Percentiles rank a stretch among this genome's conserved stretches.
These are phyloP conservation scores for Vespertilio murinus DNA, from an alignment of 2,797 vertebrate species.

Conservation along the genomic window DNA sequence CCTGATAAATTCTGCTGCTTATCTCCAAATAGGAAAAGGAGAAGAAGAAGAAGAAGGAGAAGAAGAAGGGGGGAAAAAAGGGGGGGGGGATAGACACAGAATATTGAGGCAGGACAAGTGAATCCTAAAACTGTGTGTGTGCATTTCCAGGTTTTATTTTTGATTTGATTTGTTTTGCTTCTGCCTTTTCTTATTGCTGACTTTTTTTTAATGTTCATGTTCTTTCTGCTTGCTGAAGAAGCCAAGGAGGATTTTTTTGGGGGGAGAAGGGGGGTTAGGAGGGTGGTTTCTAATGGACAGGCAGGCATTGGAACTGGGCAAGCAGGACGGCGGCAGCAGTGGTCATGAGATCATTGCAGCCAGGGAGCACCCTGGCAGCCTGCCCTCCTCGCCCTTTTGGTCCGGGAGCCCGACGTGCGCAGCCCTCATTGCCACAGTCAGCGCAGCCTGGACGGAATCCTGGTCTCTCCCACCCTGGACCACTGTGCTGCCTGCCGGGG, in stretches of 20 bases:
- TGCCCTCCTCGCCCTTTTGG: constrained; percentile 86
- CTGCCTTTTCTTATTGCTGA: constrained; percentile 43
- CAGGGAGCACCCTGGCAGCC: constrained; percentile 89
- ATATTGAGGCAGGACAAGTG: constrained; percentile 84
- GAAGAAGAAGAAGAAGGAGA: constrained; percentile 52
- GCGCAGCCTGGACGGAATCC: constrained; percentile 81
- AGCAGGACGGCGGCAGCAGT: constrained; percentile 84
- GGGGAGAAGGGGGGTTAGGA: too few species aligned
- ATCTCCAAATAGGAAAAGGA: constrained; percentile 82
- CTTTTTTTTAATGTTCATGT: constrained; percentile 60
- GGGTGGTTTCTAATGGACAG: constrained; percentile 79
- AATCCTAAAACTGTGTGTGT: constrained; percentile 74
- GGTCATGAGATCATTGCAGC: constrained; percentile 90
- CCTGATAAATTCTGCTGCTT: constrained; percentile 87
- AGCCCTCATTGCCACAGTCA: constrained; percentile 83
- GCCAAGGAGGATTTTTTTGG: constrained; percentile 73
- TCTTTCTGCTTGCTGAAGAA: constrained; percentile 75
- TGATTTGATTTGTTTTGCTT: not conserved
- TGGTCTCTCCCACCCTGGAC: constrained; percentile 87
- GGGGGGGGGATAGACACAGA: constrained; percentile 82
- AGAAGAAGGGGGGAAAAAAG: constrained; percentile 74
- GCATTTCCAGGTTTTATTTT: not conserved
- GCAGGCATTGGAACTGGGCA: constrained; percentile 83
- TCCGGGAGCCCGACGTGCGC: constrained; percentile 83
- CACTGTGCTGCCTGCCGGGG: constrained; percentile 86